Percentiles rank a stretch among this genome's conserved stretches.
Conservation (phyloP, 2,113 vertebrate genomes). For the Noturus placidus region DNA sequence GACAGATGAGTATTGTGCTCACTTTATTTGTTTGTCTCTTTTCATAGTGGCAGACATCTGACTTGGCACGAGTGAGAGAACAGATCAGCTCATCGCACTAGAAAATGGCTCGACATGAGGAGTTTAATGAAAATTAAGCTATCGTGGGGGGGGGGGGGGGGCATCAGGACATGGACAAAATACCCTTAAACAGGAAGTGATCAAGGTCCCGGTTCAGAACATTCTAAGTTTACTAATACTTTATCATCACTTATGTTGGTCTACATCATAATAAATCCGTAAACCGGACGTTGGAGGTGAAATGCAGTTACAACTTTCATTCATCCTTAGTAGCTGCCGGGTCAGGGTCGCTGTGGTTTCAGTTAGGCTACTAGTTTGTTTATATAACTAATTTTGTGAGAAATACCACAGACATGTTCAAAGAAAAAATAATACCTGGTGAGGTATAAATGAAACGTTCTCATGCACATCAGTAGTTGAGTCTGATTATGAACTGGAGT, state of each 20-base stretch:
- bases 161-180: not conserved
- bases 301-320: not conserved
- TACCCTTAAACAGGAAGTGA: not conserved
- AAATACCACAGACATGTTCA: not conserved
- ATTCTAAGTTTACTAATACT: not conserved
- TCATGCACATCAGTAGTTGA: not conserved
- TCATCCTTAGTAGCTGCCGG: not conserved
- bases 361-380: not conserved
- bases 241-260: not conserved
- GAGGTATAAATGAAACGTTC: not conserved
- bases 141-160: no score
- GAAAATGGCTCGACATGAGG: not conserved
- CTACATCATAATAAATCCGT: not conserved
- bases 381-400: not conserved
- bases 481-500: not conserved
- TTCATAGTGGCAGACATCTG: conserved; percentile 51
- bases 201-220: not conserved
- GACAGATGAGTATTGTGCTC: conserved; percentile 66
- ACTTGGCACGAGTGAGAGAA: conserved; percentile 55
- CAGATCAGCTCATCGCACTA: conserved; percentile 53
- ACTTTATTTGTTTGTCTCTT: conserved; percentile 72
- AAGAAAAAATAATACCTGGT: not conserved
- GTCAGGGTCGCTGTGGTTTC: not conserved
- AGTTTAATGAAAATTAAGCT: not conserved
- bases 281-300: not conserved